These are phyloP conservation scores for Fragum fragum DNA, from an alignment of 2,888 invertebrate species.

Conservation along the genomic window DNA sequence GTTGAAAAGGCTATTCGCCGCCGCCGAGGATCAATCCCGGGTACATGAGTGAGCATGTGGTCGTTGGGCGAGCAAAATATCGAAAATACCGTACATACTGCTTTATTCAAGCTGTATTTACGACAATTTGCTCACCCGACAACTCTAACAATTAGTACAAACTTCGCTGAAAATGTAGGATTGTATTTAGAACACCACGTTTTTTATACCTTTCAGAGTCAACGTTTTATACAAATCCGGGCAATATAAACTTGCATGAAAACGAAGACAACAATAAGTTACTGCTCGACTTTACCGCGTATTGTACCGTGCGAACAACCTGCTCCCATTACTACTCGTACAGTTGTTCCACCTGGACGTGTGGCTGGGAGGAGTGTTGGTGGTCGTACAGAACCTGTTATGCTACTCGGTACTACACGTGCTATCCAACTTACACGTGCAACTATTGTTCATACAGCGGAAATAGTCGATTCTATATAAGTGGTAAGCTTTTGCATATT, in stretches of 20 bases:
- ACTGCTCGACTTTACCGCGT: background rate
- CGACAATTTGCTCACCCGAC: no score
- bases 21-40: no score
- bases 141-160: no score
- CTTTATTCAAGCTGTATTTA: no score
- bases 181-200: no score
- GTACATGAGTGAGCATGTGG: no score
- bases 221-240: conserved; percentile 5
- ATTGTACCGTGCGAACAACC: background rate
- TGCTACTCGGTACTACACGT: background rate
- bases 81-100: no score
- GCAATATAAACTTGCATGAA: background rate
- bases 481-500: background rate
- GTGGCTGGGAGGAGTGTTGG: background rate
- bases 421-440: background rate
- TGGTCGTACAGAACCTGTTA: background rate
- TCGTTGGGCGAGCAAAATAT: no score
- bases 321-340: background rate
- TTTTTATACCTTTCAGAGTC: background rate
- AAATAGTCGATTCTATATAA: background rate
- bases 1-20: no score
- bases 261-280: background rate
- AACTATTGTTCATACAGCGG: conserved; percentile 1
- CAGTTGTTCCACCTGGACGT: background rate
- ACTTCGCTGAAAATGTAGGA: no score